Evolutionary conservation across 2,888 invertebrate species (phyloP), one percentile per base, ranked within the genome.

Genomic region (Ennomos quercinarius): DNA sequence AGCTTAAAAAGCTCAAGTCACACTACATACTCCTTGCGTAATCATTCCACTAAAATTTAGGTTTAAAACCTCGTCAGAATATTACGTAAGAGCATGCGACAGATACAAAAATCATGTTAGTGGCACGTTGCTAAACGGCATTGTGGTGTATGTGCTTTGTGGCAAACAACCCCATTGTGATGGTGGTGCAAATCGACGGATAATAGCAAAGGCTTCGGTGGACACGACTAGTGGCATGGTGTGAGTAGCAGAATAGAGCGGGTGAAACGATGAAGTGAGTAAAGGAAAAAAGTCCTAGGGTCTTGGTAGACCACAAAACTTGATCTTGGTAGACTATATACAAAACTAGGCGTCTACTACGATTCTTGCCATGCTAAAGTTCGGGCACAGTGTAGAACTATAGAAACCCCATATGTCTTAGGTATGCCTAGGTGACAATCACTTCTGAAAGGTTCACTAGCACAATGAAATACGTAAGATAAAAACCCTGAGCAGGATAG

Each of bases 91-190:
- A 55, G 17, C 66, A 50, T 59, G 64, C 52, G 62, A 66, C 65
- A 56, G 45, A 55, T 66, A 64, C 64, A 69, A 69, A 64, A 70
- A 69, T 64, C 72, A 57, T 63, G 70, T 84, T 85, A 85, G 76
- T 66, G 58, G 61, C 51, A 60, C 54, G 44, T 63, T 68, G 83
- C 79, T 84, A 85, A 85, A 71, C 71, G 76, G 73, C 74, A 81
- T 83, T 83, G 83, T 84, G 72, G 48, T 40, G 48, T 48, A 72
- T 78, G 72, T 77, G 78, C 80, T 80, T 78, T 82, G 78, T 78
- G 57, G 68, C 78, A 75, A 80, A 80, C 80, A 80, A 73, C 78
- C 78, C 79, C 67, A 79, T 77, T 80, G 73, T 78, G 66, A 51
- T 63, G 58, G 64, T 72, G 74, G 70, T 73, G 79, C 82, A 77